Base-by-base conservation (phyloP, 2,113 vertebrate species). In the Apodemus speciosus region DNA sequence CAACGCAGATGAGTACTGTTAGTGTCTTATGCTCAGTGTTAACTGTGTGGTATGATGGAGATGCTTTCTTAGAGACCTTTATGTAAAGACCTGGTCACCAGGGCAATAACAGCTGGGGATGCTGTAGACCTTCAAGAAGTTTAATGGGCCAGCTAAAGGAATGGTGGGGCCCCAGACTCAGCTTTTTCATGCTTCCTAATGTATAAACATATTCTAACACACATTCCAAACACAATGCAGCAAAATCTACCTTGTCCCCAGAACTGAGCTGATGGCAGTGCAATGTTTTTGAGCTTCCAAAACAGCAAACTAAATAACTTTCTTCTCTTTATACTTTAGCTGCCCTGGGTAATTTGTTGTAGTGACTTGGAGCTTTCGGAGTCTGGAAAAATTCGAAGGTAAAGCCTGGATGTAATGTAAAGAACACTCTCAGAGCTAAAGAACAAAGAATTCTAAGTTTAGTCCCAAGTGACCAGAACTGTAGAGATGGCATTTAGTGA, bases 81-180 rank as follows among this genome's bases (percentile, higher is more conserved):
- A 40, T 38, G 6, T 40, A 38, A 81, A 69, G 15, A 9, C 11
- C 14, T 43, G 43, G 35, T 20, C 18, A 9, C 13, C 20, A 35
- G 3, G 4, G 9, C 6, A 2, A 1, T 53, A 14, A 49, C 35
- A 15, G 2, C 35, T 0, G 2, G 27, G 64, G 14, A 56, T 62
- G 13, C 30, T 75, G 8, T 66, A n/a, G 25, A 73, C 4, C 13
- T 43, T 83, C 53, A 62, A 72, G 3, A 69, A 40, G 25, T 1
- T 40, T 14, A 32, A 30, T 40, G 13, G 2, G 1, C 25, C 18
- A 51, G 46, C 6, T 46, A 15, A 80, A 56, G 53, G 25, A 46
- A 72, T 6, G 23, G 6, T 32, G 1, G 20, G 27, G 8, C 35
- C 8, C 18, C 7, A 40, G 35, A 11, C 13, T 75, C 30, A 32